Conservation (phyloP, 1,140 invertebrate species). For the Semibalanus balanoides region DNA sequence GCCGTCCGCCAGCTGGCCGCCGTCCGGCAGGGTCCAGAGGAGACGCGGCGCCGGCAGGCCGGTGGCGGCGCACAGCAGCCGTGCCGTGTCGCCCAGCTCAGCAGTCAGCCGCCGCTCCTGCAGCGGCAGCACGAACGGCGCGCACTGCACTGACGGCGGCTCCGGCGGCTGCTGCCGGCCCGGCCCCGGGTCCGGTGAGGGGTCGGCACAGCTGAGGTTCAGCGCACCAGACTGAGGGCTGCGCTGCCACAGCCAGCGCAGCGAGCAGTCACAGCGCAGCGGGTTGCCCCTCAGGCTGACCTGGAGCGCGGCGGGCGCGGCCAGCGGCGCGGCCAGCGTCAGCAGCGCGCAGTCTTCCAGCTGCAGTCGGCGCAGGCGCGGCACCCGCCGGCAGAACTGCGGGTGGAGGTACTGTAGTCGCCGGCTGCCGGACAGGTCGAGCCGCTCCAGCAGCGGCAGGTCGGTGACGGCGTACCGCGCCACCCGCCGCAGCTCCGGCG, state of each 20-base stretch:
- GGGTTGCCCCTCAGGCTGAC: neutral
- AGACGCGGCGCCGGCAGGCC: neutral
- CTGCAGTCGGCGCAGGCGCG: neutral
- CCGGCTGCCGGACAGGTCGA: neutral
- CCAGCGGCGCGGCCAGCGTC: neutral
- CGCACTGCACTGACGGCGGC: neutral
- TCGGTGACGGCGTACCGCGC: neutral
- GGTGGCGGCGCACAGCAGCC: neutral
- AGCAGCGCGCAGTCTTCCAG: neutral
- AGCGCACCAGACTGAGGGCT: neutral
- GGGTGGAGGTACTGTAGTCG: neutral
- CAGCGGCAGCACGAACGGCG: neutral
- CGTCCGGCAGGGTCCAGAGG: neutral
- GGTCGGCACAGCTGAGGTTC: neutral
- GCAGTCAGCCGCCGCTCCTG: neutral
- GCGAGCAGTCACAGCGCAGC: neutral
- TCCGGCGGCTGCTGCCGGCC: too few species aligned
- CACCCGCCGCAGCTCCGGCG: neutral
- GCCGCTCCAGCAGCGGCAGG: neutral
- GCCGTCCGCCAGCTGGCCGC: neutral
- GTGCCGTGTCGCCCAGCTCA: neutral
- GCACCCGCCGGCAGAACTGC: neutral
- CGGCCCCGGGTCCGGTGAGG: too few species aligned
- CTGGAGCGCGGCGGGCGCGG: neutral
- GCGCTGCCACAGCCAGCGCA: neutral